Base-by-base conservation (phyloP, 1,140 invertebrate genomes). In the Caenorhabditis latens region DNA sequence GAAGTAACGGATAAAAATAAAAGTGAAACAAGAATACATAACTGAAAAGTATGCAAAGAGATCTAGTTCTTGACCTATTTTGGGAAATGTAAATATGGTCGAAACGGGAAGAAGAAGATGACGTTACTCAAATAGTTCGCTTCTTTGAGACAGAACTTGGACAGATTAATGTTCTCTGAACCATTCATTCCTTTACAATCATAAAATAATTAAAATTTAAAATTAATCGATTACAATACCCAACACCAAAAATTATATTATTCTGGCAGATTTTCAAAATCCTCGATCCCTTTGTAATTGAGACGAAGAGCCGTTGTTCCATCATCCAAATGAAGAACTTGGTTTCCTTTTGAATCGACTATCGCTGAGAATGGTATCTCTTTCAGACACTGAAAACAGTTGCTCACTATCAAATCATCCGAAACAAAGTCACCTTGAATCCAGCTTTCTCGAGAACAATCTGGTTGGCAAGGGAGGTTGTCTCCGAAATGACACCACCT, bases 41-140 rank as follows among this genome's bases (percentile, higher is more conserved):
- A 32, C 32, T 32, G 32, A 21, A 42, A 46, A 24, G 71, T 43
- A 53, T 4, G 53, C 11, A 53, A 79, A 46, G 43, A 43, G 24
- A 75, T 75, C 71, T 46, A 32, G 71, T 53, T 79, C 71, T 79
- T 50, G 71, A 79, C 71, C 71, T 79, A 79, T 79, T 79, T 79
- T 50, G 43, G 71, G 71, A 79, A 46, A 75, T 46, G 67, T 48
- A 75, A 75, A 75, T 40, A 65, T 58, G 21, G 57, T n/a, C 16
- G 57, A n/a, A n/a, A n/a, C 3, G 57, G n/a, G 14, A 58, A 9
- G 8, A 8, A 9, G 57, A n/a, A 3, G 57, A n/a, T 32, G 32
- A 32, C 32, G 32, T 32, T 32, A 32, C 32, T 32, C 32, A 1
- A 32, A 32, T 32, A 32, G 32, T 32, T 32, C 32, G 32, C 2